Evolutionary conservation across 2,888 invertebrate species (phyloP).

Genomic region (Acrocyrtus sp.): DNA sequence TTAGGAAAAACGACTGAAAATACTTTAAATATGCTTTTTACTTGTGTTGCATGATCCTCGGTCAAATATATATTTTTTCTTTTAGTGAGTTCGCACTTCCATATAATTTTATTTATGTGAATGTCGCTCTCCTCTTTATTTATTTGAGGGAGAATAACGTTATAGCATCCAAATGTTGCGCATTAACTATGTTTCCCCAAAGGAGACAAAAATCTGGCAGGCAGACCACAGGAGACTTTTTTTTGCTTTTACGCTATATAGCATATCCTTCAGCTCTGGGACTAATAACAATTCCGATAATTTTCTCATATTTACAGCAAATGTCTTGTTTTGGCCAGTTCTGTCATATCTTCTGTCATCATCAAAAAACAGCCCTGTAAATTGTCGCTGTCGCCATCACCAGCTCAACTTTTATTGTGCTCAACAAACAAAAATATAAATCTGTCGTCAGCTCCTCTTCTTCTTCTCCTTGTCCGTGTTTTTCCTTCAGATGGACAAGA

Average conservation of each 20-base stretch:
- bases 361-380: neutral
- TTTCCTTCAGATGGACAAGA: no score
- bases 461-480: no score
- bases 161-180: neutral
- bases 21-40: no score
- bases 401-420: neutral
- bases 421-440: conserved; percentile 32
- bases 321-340: conserved; percentile 34
- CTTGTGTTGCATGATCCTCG: no score
- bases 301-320: conserved; percentile 28
- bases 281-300: neutral
- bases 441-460: conserved; percentile 36
- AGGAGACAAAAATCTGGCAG: neutral
- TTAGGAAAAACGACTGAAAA: no score
- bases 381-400: neutral
- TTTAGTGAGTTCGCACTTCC: neutral
- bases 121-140: no score
- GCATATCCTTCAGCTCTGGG: neutral
- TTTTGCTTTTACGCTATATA: no score
- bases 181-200: neutral
- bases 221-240: neutral
- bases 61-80: no score
- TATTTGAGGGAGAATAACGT: no score
- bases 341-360: conserved; percentile 30
- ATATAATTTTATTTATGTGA: neutral